Conservation (phyloP, 2,888 invertebrate genomes). For the Girardia tigrina region DNA sequence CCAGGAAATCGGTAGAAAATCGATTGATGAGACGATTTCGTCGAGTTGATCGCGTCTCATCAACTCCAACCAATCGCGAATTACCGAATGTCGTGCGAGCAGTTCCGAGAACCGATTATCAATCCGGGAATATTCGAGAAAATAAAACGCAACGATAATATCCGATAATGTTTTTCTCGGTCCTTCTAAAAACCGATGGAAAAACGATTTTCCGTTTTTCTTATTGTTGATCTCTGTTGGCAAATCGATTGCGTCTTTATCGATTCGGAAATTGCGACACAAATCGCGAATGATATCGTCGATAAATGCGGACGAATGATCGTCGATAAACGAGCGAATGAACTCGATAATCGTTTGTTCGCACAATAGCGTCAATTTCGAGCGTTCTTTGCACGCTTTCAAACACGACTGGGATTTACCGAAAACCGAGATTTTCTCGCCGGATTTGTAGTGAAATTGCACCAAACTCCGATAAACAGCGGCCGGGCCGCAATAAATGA, state of each 20-base stretch:
- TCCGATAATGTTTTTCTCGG: constrained; percentile 27
- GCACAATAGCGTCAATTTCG: constrained; percentile 34
- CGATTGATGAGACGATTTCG: not conserved
- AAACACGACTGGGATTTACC: constrained; percentile 30
- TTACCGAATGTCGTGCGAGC: not conserved
- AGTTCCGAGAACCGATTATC: not conserved
- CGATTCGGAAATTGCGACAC: constrained; percentile 12
- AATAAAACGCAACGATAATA: constrained; percentile 25
- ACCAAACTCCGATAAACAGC: not conserved
- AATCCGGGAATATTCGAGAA: not conserved
- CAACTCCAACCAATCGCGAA: not conserved
- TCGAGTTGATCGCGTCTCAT: constrained; percentile 18
- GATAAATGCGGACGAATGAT: not conserved
- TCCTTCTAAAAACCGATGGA: constrained; percentile 29
- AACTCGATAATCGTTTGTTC: constrained; percentile 32
- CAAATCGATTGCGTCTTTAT: not conserved
- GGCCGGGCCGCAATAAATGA: not conserved
- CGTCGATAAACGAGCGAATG: not conserved
- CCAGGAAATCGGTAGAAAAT: not conserved
- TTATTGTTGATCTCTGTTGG: too few relatives aligned
- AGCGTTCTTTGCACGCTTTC: constrained; percentile 33
- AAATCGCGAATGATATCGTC: not conserved
- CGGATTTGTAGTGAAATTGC: not conserved
- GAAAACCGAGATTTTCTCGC: not conserved
- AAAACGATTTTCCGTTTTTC: not conserved